Base-by-base conservation (phyloP, 30 jellyfish, hydroid and myxozoan genomes). In the Chironex yamaguchii region DNA sequence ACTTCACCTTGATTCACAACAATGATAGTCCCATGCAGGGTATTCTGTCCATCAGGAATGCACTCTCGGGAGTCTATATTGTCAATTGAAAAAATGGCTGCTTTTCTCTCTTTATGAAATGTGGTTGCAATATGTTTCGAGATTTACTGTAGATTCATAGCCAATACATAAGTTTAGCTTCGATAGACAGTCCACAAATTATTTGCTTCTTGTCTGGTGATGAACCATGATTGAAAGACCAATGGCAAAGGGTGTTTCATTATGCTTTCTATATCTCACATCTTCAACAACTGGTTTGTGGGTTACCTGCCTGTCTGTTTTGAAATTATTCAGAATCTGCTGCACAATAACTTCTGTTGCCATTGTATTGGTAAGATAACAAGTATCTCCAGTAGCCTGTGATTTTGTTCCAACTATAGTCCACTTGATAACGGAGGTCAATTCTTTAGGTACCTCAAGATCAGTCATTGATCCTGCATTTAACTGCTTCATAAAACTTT, bases 31-130 rank as follows among this genome's bases (percentile, higher is more conserved):
- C 81, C 81, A 67, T 67, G 81, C 2, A 67, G 81, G 2, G 81
- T 67, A 67, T 67, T 67, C 65, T 67, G 81, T 67, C 81, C 81
- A 67, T 67, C 81, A 67, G 81, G 64, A 26, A 63, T 67, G 81
- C 81, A 67, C 81, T 67, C 81, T 67, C 11, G 81, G 65, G 34
- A 67, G 81, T 67, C 81, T 67, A 67, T 67, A 36, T 71, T 35
- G 85, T 71, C 85, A 34, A 71, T 48, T 32, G 85, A 75, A 71
- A 48, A 33, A 71, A 71, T 0, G 85, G 76, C 36, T 71, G 85
- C 79, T 71, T 71, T n/a, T 42, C 85, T 67, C 28, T 67, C 81
- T 67, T 67, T 54, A 67, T 67, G 4, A n/a, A n/a, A n/a, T n/a
- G n/a, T n/a, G n/a, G n/a, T n/a, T n/a, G n/a, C n/a, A n/a, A n/a